A percentile compares a stretch with the other conserved stretches of the same genome.
Evolutionary conservation across 2,888 invertebrate genomes (phyloP).

Genomic region (Drosophila ezoana): DNA sequence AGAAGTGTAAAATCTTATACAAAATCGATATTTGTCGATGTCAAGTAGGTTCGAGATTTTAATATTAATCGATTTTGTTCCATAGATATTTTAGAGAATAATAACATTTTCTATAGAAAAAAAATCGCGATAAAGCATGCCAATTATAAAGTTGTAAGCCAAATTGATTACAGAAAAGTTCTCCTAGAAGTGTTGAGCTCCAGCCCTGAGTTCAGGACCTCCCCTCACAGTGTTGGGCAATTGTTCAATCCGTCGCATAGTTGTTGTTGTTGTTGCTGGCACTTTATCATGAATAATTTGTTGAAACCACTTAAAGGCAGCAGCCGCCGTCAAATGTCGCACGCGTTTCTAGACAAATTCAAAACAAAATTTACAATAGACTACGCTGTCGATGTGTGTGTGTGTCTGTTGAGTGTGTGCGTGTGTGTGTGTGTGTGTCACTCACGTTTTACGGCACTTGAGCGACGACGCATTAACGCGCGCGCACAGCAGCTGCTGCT

Average conservation of each 20-base stretch:
- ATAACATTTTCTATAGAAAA: too few species aligned
- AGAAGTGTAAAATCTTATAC: too few species aligned
- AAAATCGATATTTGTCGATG: background rate
- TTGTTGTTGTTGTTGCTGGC: slow-evolving; percentile 39
- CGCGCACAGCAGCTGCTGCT: slow-evolving; percentile 74
- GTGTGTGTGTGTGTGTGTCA: slow-evolving; percentile 50
- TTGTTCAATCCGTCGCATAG: slow-evolving; percentile 12
- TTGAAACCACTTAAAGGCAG: slow-evolving; percentile 74
- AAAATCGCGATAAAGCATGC: background rate
- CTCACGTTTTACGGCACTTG: slow-evolving; percentile 81
- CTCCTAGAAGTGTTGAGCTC: too few species aligned
- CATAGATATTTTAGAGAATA: background rate
- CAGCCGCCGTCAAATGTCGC: slow-evolving; percentile 63
- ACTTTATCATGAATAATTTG: slow-evolving; percentile 77
- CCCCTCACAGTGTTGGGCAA: slow-evolving; percentile 10
- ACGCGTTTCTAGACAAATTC: slow-evolving; percentile 74
- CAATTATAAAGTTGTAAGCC: too few species aligned
- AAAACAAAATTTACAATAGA: slow-evolving; percentile 76
- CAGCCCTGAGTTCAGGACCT: slow-evolving; percentile 22
- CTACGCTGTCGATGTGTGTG: slow-evolving; percentile 23
- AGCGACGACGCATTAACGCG: slow-evolving; percentile 82
- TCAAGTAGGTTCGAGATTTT: too few species aligned
- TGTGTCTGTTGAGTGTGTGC: slow-evolving; percentile 6
- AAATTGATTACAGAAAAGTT: too few species aligned
- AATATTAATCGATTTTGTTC: too few species aligned